Base-by-base conservation (phyloP, 2,888 invertebrate genomes). In the Euplagia quadripunctaria region DNA sequence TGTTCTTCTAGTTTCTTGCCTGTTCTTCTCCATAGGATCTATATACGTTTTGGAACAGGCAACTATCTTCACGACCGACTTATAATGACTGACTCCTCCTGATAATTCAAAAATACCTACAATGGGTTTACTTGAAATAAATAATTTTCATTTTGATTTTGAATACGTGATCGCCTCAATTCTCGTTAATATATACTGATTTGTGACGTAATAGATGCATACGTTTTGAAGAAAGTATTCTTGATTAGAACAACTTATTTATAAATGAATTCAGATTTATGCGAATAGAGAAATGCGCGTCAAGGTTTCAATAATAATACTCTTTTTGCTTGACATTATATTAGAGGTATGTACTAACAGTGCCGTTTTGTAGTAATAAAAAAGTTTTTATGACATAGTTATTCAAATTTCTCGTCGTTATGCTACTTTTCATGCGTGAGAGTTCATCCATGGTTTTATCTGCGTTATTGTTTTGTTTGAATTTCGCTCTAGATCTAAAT, bases 391-490 rank as follows among this genome's bases (percentile, higher is more conserved):
- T 61, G 55, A 43, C n/a, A 2, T 43, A 55, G n/a, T 55, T 68
- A 68, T 68, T 68, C 73, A 87, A 86, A 86, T 85, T 74, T 42
- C 71, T 64, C n/a, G 77, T 74, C 77, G 79, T 78, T 81, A 81
- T 58, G 76, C 77, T 78, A 84, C 86, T 88, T 88, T 88, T 85
- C 72, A 80, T 64, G 75, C 76, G 76, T 70, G 75, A 73, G 76
- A 80, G 73, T 72, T 46, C 42, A 20, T 42, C 55, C 55, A 55
- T 43, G 20, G 20, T 68, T 68, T 68, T 52, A 68, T 68, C 14
- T 14, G 31, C 12, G 9, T 42, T 42, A 55, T 55, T 68, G n/a
- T 42, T 55, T 17, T 52, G n/a, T 43, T 55, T 20, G 9, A 12
- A 42, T 42, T 68, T 49, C 49, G 43, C 14, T 68, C n/a, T 55